Evolutionary conservation across 2,113 vertebrate genomes (phyloP), one percentile per base, ranked within the genome.

Genomic region (Isichthys henryi): DNA sequence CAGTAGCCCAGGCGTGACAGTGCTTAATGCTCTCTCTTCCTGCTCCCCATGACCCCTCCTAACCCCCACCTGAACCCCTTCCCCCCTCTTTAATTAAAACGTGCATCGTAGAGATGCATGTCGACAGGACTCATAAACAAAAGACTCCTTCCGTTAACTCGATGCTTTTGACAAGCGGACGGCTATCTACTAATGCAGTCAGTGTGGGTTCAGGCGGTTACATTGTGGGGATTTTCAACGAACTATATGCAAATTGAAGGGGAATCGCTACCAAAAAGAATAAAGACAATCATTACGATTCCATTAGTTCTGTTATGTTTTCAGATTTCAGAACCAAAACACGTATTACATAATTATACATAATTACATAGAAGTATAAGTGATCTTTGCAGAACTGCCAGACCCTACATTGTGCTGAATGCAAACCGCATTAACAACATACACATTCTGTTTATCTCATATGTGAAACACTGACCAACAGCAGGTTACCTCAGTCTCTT

Each of bases 51-150:
- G 56, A 8, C 56, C 56, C 21, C 56, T 1, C 21, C 21, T 31
- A 31, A 70, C n/a, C 62, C 27, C 9, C 10, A 70, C 3, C 62
- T 13, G 10, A 31, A 31, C n/a, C 62, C 19, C 82, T 2, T 1
- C 49, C 88, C 19, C 21, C 88, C 35, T 48, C 70, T 19, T 19
- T 89, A 82, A 84, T 84, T 84, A 58, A 89, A 84, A 27, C 8
- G 66, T 82, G 90, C 70, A 50, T 74, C 50, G 2, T 9, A 43
- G 19, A 27, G 70, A 91, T 27, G 49, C 77, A 88, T 82, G 50
- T 77, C 88, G 88, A 70, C 82, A 90, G 84, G 88, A 11, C 45
- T 91, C 91, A 74, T 90, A 88, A 90, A 89, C 52, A 86, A 88
- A 89, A 74, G 58, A 83, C 89, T 82, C 66, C 19, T 91, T 86